Base-by-base conservation (phyloP, 2,888 invertebrate species). In the Brachypalpus laphriformis region DNA sequence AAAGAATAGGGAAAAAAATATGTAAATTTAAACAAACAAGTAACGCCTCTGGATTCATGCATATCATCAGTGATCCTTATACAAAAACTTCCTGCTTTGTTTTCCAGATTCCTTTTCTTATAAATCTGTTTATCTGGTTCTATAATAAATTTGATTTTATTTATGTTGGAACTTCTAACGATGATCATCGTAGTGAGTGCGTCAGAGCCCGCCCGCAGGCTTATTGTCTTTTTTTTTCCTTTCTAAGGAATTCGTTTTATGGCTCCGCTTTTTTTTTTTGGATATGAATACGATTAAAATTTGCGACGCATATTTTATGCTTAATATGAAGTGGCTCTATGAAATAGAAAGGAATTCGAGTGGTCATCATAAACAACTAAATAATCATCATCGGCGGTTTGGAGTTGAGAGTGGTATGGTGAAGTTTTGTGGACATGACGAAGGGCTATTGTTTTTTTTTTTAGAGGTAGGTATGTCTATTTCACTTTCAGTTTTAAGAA, bases 231-330 rank as follows among this genome's bases (percentile, higher is more conserved):
- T 51, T n/a, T 25, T 51, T 20, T 47, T 20, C 1, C 2, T 49
- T 49, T 47, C 7, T 6, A 25, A 25, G 5, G 49, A 49, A 49
- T 42, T 42, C n/a, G 2, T 42, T 42, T 42, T 42, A 42, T 42
- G 42, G 16, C 42, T 45, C 14, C 14, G 9, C 18, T 45, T 9
- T 45, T 4, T 45, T 45, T 9, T 45, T 4, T 9, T 47, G 47
- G 47, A 40, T 47, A 47, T 20, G 16, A 11, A 47, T 16, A 11
- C 18, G 47, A 47, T 20, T 20, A 18, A 6, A 47, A 47, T 47
- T 20, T 47, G 47, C 47, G 47, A 47, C 47, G 47, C 47, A 47
- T 47, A 47, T 47, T 47, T 47, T 47, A 47, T 47, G 47, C 45
- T 47, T 47, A 16, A 16, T 20, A 20, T 47, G 47, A 9, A 47